Conservation (phyloP, 2,797 vertebrate species). For the Anableps anableps region DNA sequence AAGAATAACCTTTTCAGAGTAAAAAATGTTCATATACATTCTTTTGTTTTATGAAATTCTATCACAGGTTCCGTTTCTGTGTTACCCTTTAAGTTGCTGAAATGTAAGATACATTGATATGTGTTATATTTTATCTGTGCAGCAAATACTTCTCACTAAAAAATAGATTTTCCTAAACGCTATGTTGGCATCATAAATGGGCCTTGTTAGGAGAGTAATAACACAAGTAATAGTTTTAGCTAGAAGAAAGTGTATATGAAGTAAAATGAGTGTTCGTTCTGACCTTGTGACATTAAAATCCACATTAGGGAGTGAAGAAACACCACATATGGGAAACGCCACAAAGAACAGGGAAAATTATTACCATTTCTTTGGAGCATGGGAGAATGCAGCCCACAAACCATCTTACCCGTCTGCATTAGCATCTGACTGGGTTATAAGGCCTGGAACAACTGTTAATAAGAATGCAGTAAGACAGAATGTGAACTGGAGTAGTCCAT, state of each 20-base stretch:
- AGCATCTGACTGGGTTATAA: conserved; percentile 57
- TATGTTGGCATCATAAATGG: conserved; percentile 29
- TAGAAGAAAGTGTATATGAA: conserved; percentile 47
- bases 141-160: neutral
- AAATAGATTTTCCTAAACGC: conserved; percentile 19
- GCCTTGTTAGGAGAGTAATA: conserved; percentile 57
- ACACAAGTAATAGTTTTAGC: conserved; percentile 67
- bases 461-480: conserved; percentile 23
- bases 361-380: conserved; percentile 63
- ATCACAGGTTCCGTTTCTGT: conserved; percentile 11
- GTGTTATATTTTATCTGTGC: neutral
- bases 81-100: conserved; percentile 4
- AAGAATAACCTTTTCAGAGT: conserved; percentile 37
- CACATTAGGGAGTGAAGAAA: conserved; percentile 52
- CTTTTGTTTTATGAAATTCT: conserved; percentile 15
- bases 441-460: conserved; percentile 26
- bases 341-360: conserved; percentile 69
- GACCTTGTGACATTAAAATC: conserved; percentile 58
- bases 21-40: conserved; percentile 23
- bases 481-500: conserved; percentile 14
- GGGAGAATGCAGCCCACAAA: conserved; percentile 61
- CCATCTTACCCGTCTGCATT: conserved; percentile 47
- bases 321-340: conserved; percentile 62
- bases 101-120: neutral
- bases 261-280: conserved; percentile 63